Evolutionary conservation across 53 echinoderm and acorn worm genomes (phyloP), one percentile per base, ranked within the genome.

Genomic region (Glandiceps talaboti): DNA sequence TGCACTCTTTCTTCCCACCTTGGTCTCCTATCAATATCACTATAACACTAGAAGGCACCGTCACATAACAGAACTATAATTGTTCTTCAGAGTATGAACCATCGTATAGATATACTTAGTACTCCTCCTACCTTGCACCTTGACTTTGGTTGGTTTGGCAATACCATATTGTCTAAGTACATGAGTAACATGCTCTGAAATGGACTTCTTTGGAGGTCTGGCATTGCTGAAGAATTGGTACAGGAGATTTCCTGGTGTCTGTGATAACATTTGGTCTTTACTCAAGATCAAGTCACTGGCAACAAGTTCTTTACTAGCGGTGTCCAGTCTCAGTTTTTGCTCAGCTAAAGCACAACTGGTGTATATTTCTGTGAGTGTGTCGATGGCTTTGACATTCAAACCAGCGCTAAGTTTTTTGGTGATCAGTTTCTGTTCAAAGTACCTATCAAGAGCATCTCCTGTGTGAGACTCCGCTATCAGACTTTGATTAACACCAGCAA

Each of bases 81-180:
- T n/a, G n/a, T n/a, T n/a, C n/a, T n/a, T n/a, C n/a, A n/a, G n/a
- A n/a, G n/a, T n/a, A n/a, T n/a, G n/a, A n/a, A n/a, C n/a, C n/a
- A n/a, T n/a, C n/a, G n/a, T n/a, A n/a, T n/a, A n/a, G n/a, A n/a
- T n/a, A n/a, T n/a, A n/a, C n/a, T n/a, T n/a, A n/a, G n/a, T n/a
- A n/a, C n/a, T n/a, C n/a, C n/a, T 45, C 64, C 20, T 20, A 45
- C 64, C 64, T 45, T 45, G 64, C 20, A 20, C 30, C 30, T 77
- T 77, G 28, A 30, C 29, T 77, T 77, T 74, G 27, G 81, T 85
- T 14, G 89, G 83, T 75, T 87, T 33, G 30, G 80, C 82, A 25
- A 92, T 82, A 27, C 92, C 92, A 81, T 89, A 92, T 33, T 92
- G 87, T 82, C 89, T 84, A 33, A 92, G 80, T 31, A 92, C 84